Conservation (phyloP, 2,113 vertebrate species). For the Campylorhamphus procurvoides region DNA sequence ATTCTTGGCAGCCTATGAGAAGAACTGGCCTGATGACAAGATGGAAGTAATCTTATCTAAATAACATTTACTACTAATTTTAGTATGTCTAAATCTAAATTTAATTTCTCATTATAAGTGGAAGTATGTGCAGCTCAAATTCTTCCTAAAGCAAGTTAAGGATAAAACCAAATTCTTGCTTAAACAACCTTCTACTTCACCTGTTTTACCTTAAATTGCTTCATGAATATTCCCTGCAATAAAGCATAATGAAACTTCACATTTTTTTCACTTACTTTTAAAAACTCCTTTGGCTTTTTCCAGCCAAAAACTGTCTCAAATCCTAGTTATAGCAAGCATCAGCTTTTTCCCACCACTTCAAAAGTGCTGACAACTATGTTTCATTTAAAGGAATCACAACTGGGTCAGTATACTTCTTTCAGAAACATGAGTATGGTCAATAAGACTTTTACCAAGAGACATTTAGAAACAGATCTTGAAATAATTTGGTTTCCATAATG, state of each 20-base stretch:
- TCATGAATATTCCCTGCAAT: neutral
- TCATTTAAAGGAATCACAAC: neutral
- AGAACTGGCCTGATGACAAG: neutral
- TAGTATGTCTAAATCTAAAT: neutral
- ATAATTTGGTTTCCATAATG: neutral
- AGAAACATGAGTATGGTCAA: neutral
- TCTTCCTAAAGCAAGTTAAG: neutral
- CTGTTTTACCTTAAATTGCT: neutral
- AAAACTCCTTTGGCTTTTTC: neutral
- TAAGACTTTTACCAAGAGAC: neutral
- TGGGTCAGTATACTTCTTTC: neutral
- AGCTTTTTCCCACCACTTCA: neutral
- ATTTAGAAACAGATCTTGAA: neutral
- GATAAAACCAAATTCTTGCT: neutral
- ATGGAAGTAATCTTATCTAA: neutral
- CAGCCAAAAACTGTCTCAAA: neutral
- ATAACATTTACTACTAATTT: neutral
- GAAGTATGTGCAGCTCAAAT: neutral
- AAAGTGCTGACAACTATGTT: neutral
- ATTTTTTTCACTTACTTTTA: neutral
- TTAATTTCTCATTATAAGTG: neutral
- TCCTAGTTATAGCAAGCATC: neutral
- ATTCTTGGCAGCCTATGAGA: neutral
- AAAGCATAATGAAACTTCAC: neutral
- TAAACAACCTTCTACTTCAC: neutral